Base-by-base conservation (phyloP, 2,797 vertebrate genomes). In the Acanthis flammea region DNA sequence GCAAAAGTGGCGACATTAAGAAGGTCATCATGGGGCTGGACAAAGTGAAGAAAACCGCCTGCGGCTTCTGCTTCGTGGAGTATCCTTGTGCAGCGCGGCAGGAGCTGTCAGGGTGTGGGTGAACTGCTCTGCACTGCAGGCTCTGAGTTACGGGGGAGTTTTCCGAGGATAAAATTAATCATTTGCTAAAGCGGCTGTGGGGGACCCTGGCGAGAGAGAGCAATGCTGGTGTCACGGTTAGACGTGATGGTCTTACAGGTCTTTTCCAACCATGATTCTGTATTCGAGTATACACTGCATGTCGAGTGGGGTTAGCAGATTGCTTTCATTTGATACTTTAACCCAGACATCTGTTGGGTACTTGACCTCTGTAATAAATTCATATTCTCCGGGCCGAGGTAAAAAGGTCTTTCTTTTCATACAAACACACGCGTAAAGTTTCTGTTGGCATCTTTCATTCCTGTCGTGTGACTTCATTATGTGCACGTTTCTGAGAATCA, bases 61-160 rank as follows among this genome's bases (percentile, higher is more conserved):
- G 97, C 21, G 97, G 97, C 5, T 97, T 97, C 89, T 97, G 97
- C 92, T 97, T 97, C 53, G 97, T 97, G 68, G 96, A 97, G 97
- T 97, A 96, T 97, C 97, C 94, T 97, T 95, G 28, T 17, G 66
- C 7, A 8, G 44, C 35, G 23, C 27, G 12, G 39, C 72, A 30
- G 57, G 62, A 58, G 21, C 14, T 6, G 14, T 9, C 30, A 2
- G 76, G 74, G 47, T n/a, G 30, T 3, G 63, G 68, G 37, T 16
- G 44, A 22, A 3, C 24, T 3, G 42, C 16, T 19, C 1, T 2
- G 37, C 9, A 2, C 1, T 3, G 41, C 31, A 3, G 78, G n/a
- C 10, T 27, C 31, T 7, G 58, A 51, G 67, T 42, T 67, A 10
- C 4, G 7, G 54, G 44, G 14, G 5, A 3, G 1, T 27, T 12